phyloP scores from a whole-genome alignment of 1,140 invertebrate genomes.

The Gryon sp. region DNA sequence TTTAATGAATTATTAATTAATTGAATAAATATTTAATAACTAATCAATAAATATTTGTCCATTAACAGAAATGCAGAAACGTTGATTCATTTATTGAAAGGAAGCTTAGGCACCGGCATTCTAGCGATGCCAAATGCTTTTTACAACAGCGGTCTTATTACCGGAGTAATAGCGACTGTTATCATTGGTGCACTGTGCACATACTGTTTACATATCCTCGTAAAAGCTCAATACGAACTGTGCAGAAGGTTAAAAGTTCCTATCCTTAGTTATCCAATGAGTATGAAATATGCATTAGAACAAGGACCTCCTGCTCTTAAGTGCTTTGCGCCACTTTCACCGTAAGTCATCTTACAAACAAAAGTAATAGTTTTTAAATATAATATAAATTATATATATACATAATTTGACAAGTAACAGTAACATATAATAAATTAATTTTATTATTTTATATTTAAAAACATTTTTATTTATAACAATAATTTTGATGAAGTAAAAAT shows the following conservation, averaged over 20 bases:
- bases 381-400: no score
- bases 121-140: constrained; percentile 94
- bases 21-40: no score
- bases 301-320: constrained; percentile 84
- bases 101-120: constrained; percentile 93
- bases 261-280: constrained; percentile 86
- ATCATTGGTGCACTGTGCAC: constrained; percentile 88
- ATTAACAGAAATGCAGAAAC: constrained; percentile 86
- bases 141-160: constrained; percentile 86
- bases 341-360: constrained; percentile 75
- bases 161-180: constrained; percentile 84
- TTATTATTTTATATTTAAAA: no score
- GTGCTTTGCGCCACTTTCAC: constrained; percentile 80
- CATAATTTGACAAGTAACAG: no score
- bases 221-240: constrained; percentile 85
- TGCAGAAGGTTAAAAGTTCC: constrained; percentile 85
- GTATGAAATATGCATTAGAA: constrained; percentile 84
- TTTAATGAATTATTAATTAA: neutral
- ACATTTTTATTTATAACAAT: neutral
- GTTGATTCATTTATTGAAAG: constrained; percentile 89
- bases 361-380: no score
- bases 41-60: neutral
- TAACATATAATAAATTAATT: no score
- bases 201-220: constrained; percentile 89
- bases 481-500: no score